Percentiles rank a stretch among this genome's conserved stretches.
Conservation (phyloP, 2,113 vertebrate species). For the Vidua macroura region DNA sequence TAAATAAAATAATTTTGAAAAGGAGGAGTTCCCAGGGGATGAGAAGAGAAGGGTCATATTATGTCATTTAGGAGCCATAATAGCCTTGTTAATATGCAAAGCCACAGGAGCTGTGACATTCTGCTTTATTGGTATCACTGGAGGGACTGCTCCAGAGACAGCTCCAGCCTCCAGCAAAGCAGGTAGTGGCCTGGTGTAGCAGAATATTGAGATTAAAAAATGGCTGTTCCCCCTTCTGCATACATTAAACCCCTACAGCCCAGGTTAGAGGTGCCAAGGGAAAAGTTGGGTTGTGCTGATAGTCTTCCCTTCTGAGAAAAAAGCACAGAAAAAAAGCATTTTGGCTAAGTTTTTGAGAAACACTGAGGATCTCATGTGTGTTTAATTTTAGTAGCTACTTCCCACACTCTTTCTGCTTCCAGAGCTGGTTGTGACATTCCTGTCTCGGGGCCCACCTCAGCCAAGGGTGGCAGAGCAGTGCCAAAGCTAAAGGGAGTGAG, state of each 20-base stretch:
- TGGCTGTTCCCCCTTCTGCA: background rate
- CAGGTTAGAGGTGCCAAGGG: background rate
- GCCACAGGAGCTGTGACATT: background rate
- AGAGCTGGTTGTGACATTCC: background rate
- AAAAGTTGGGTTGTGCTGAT: background rate
- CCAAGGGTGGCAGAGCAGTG: background rate
- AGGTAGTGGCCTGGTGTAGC: background rate
- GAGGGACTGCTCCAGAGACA: background rate
- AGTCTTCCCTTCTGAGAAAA: background rate
- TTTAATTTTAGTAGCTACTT: background rate
- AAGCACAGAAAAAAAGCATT: background rate
- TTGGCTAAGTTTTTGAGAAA: background rate
- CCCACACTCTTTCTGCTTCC: background rate
- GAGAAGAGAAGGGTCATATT: background rate
- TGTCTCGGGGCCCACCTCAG: too few species aligned
- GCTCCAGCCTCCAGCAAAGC: background rate
- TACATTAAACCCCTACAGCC: background rate
- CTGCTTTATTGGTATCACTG: background rate
- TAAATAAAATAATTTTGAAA: slow-evolving; percentile 6
- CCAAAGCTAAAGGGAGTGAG: background rate
- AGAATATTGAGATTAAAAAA: background rate
- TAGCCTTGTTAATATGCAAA: slow-evolving; percentile 5
- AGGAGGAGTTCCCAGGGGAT: background rate
- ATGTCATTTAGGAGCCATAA: background rate
- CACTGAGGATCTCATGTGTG: fast-evolving